Evolutionary conservation across 2,888 invertebrate genomes (phyloP), one percentile per base, ranked within the genome.

Genomic region (Andrena praecox): DNA sequence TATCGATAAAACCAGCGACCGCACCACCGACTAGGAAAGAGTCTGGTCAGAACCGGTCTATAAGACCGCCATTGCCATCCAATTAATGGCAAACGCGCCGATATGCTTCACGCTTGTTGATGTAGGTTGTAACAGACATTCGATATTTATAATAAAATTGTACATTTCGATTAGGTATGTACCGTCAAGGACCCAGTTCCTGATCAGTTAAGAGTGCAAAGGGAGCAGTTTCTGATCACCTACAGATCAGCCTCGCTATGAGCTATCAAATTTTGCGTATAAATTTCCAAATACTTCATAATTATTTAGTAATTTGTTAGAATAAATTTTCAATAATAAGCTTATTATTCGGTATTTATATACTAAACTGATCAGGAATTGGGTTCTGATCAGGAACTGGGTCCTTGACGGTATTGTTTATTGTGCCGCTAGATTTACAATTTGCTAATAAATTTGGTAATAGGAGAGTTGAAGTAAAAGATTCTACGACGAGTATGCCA

Each of bases 1-100:
- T 99, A 87, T 96, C 97, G 0, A 96, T 98, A 79, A 96, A 96
- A 82, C 93, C 95, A 6, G 93, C 93, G 24, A 85, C 90, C 10
- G 83, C 24, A 69, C 84, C 84, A 64, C 83, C 89, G 2, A 85
- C 75, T 27, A 56, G 77, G 5, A 88, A 80, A 71, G 81, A 70
- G 63, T 27, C 69, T 48, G 76, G 77, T 59, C 48, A 70, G 8
- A 64, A 69, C 42, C 75, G 60, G 24, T 77, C 82, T 6, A 63
- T 76, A 33, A 70, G 80, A 42, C 81, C 80, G 70, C 85, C 89
- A 56, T 75, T 75, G 31, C 82, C 81, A 24, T 78, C 77, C 56
- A 85, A 84, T 78, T 82, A 78, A 82, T 63, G 68, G 62, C 56
- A 74, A 74, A 56, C 64, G 24, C 29, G 69, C 24, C 6, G 27